Base-by-base conservation (phyloP, 2,888 invertebrate genomes). In the Molorchus minor region DNA sequence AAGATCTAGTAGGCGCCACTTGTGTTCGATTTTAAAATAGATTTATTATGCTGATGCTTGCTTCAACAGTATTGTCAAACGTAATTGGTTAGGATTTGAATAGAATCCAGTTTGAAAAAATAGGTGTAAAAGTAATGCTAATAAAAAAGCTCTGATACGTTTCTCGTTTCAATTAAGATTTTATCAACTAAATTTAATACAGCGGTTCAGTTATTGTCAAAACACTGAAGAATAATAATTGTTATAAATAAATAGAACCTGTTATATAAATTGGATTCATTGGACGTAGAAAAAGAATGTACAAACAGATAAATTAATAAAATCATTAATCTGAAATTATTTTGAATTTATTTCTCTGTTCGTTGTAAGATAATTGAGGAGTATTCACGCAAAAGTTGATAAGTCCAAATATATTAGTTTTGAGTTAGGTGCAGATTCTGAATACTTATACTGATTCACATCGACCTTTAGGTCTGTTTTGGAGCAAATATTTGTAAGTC, bases 1-100 rank as follows among this genome's bases (percentile, higher is more conserved):
- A 52, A 47, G 20, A 57, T 57, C 57, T 51, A 30, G 36, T 43
- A 57, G 57, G 57, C 57, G 57, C 57, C 57, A 57, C 57, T 57
- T 57, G 57, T 38, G 20, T 51, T 35, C 44, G 52, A 30, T 52
- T 25, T 52, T 52, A 52, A 41, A 52, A 12, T 52, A 52, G 52
- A 52, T 52, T 52, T 52, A 52, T 41, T 52, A 52, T 52, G 41
- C 41, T 41, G 30, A 40, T 52, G 41, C 52, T 30, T 52, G 40
- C 52, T 30, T 40, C 52, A 52, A 52, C 52, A 52, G 30, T 20
- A 30, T 41, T 52, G 52, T 52, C 52, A 41, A 41, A 36, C 17
- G 21, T 52, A 41, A 52, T 52, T 52, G 52, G 21, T 30, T 52
- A 41, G 25, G 21, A 19, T 25, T 21, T 49, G 36, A 52, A 30